phyloP scores from a whole-genome alignment of 1,140 invertebrate genomes.

The Manduca sexta region DNA sequence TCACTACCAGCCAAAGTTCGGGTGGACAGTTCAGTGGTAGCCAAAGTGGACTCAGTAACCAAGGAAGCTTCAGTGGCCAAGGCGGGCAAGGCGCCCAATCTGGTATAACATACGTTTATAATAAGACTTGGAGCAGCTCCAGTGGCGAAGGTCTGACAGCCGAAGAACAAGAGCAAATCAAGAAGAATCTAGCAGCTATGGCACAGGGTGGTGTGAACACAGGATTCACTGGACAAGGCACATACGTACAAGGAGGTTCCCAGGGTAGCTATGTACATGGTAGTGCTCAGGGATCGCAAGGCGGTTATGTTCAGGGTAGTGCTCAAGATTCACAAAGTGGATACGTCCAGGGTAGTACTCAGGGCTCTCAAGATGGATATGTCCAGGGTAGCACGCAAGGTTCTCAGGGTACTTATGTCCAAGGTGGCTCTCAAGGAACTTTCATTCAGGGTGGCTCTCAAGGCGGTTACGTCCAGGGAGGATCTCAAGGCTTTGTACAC shows the following conservation, averaged over 20 bases:
- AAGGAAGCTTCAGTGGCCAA: background rate
- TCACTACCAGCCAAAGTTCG: conserved; percentile 13
- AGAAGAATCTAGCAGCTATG: conserved; percentile 29
- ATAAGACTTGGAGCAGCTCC: conserved; percentile 34
- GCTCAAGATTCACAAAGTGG: conserved; percentile 19
- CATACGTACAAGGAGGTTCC: conserved; percentile 16
- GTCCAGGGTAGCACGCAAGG: conserved; percentile 4
- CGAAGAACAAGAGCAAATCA: conserved; percentile 47
- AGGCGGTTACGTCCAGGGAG: conserved; percentile 13
- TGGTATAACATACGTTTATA: conserved; percentile 24
- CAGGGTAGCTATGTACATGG: background rate
- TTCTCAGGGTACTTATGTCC: background rate
- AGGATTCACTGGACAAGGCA: conserved; percentile 2
- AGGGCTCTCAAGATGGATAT: background rate
- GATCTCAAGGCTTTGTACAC: conserved; percentile 1
- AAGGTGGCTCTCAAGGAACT: background rate
- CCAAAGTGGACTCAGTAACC: too few species aligned
- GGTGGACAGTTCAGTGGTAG: conserved; percentile 1
- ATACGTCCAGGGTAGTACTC: conserved; percentile 6
- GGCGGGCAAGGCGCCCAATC: conserved; percentile 17
- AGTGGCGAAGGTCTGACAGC: conserved; percentile 31
- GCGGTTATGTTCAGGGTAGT: conserved; percentile 15
- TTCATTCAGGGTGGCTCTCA: background rate
- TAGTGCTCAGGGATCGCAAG: background rate
- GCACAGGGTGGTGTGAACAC: conserved; percentile 5